These are phyloP conservation scores for Papilio gigon DNA, from an alignment of 2,888 invertebrate species.

Conservation along the genomic window DNA sequence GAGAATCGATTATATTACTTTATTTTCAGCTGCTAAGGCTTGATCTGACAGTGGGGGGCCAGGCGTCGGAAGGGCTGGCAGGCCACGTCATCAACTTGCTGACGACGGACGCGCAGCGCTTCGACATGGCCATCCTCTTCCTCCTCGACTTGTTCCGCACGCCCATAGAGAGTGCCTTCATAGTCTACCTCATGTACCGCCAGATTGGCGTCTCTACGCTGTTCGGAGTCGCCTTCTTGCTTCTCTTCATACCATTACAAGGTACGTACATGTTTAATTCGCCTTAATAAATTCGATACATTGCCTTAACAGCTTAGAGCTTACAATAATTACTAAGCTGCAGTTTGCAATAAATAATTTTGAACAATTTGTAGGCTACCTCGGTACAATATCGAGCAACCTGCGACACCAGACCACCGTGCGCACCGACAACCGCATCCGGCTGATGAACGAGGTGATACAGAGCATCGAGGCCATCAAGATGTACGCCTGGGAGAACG, in stretches of 20 bases:
- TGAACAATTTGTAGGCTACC: constrained; percentile 77
- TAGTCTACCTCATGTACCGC: constrained; percentile 87
- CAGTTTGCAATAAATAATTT: background rate
- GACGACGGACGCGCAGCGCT: constrained; percentile 93
- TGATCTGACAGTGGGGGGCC: constrained; percentile 84
- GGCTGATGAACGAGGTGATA: constrained; percentile 94
- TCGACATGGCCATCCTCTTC: constrained; percentile 91
- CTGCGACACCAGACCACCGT: constrained; percentile 87
- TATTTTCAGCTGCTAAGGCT: constrained; percentile 85
- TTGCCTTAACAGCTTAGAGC: too few species aligned
- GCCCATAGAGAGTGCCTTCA: constrained; percentile 89
- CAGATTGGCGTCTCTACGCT: constrained; percentile 82
- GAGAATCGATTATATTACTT: too few species aligned
- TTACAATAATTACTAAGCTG: too few species aligned
- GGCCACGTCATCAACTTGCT: constrained; percentile 88
- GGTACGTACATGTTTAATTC: too few species aligned
- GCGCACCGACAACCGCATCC: constrained; percentile 91
- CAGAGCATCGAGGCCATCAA: constrained; percentile 93
- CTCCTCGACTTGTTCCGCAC: constrained; percentile 92
- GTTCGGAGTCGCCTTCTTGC: constrained; percentile 82
- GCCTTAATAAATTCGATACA: background rate
- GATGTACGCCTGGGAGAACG: constrained; percentile 94
- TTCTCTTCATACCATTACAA: constrained; percentile 84
- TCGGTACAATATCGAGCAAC: constrained; percentile 86
- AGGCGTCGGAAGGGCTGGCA: constrained; percentile 84